phyloP scores from a whole-genome alignment of 1,140 invertebrate species.

The Drosophila saltans region DNA sequence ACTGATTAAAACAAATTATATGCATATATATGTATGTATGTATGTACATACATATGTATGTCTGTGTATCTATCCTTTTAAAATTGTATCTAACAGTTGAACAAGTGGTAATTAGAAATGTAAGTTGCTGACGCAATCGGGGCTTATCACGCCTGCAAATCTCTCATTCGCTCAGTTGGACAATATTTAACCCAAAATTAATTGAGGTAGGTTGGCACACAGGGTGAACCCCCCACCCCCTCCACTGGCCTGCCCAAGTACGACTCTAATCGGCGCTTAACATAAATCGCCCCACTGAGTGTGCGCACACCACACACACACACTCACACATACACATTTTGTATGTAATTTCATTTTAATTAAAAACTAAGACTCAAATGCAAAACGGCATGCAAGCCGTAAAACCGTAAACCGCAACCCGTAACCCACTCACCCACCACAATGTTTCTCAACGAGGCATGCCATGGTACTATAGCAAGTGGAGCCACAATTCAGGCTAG shows the following conservation, averaged over 20 bases:
- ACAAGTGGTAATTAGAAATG: slow-evolving; percentile 30
- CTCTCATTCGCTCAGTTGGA: slow-evolving; percentile 30
- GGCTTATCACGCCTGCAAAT: slow-evolving; percentile 61
- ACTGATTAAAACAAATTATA: too few species aligned
- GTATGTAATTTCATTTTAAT: slow-evolving; percentile 70
- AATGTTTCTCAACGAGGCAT: slow-evolving; percentile 15
- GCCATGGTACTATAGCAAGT: slow-evolving; percentile 23
- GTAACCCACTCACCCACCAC: neutral
- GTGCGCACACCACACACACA: slow-evolving; percentile 34
- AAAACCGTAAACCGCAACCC: slow-evolving; percentile 35
- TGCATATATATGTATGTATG: too few species aligned
- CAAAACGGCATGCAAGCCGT: slow-evolving; percentile 43
- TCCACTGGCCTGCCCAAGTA: neutral
- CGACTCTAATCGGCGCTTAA: slow-evolving; percentile 70
- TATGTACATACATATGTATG: too few species aligned
- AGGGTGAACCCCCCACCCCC: too few species aligned
- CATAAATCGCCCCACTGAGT: slow-evolving; percentile 64
- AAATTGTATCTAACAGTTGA: neutral
- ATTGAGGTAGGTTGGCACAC: slow-evolving; percentile 45
- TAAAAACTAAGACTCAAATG: slow-evolving; percentile 45
- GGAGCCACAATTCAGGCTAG: slow-evolving; percentile 47
- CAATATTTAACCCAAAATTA: slow-evolving; percentile 69
- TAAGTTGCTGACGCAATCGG: slow-evolving; percentile 56
- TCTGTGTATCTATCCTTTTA: too few species aligned
- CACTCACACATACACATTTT: neutral